Conservation (phyloP, 2,888 invertebrate genomes). For the Andrena chrysosceles region DNA sequence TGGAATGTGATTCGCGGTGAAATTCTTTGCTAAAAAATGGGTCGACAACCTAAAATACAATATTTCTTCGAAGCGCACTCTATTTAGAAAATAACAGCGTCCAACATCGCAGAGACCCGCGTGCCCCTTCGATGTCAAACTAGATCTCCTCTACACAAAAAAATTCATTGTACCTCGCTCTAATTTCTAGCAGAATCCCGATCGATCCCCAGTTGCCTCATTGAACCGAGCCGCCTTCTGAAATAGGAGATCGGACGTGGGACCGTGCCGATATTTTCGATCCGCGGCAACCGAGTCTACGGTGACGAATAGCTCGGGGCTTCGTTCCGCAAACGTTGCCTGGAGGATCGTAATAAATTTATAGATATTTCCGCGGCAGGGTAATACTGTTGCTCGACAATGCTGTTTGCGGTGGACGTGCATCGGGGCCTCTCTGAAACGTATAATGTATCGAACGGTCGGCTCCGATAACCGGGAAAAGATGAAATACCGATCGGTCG, state of each 20-base stretch:
- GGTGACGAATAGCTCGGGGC: slow-evolving; percentile 32
- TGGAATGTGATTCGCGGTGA: too few species aligned
- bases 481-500: slow-evolving; percentile 28
- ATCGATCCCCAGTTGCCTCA: background rate
- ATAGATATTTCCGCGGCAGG: slow-evolving; percentile 18
- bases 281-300: background rate
- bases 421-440: background rate
- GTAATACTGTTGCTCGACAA: slow-evolving; percentile 30
- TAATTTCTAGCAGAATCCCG: too few species aligned
- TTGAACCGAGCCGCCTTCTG: background rate
- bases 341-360: slow-evolving; percentile 44
- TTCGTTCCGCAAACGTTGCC: slow-evolving; percentile 25
- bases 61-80: too few species aligned
- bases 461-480: slow-evolving; percentile 12
- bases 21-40: too few species aligned
- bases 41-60: too few species aligned
- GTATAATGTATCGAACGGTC: slow-evolving; percentile 21
- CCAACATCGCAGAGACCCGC: too few species aligned
- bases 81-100: too few species aligned
- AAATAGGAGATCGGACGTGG: background rate
- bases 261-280: background rate
- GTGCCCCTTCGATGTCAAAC: too few species aligned
- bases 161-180: too few species aligned
- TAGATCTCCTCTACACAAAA: too few species aligned
- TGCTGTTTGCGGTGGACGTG: slow-evolving; percentile 20